Evolutionary conservation across 1,140 invertebrate species (phyloP).

Genomic region (Sitophilus oryzae): DNA sequence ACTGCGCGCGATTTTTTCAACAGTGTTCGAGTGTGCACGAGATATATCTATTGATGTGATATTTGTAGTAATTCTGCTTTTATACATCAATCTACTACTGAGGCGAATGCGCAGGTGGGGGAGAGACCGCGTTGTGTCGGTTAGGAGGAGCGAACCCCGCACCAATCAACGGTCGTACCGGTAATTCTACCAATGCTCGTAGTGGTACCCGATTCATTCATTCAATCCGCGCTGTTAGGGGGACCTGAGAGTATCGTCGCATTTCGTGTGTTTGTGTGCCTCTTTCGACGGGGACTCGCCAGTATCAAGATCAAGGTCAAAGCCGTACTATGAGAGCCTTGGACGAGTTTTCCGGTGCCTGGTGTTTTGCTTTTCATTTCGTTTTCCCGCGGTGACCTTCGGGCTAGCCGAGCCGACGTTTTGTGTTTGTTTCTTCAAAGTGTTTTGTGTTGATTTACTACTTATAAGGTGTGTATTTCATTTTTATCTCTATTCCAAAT

Average conservation of each 20-base stretch:
- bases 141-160: constrained; percentile 32
- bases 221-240: constrained; percentile 15
- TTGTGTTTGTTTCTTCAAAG: no score
- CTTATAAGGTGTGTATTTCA: no score
- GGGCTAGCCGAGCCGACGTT: no score
- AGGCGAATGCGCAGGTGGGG: constrained; percentile 30
- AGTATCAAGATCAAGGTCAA: constrained; percentile 28
- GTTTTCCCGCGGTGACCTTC: no score
- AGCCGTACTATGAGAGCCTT: constrained; percentile 12
- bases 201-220: constrained; percentile 35
- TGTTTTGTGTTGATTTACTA: no score
- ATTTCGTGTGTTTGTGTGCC: constrained; percentile 14
- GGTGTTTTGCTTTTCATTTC: no score
- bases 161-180: constrained; percentile 24
- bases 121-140: constrained; percentile 18
- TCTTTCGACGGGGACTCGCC: constrained; percentile 5
- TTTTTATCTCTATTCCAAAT: no score
- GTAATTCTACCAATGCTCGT: constrained; percentile 16
- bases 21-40: constrained; percentile 18
- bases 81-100: constrained; percentile 36
- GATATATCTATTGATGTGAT: constrained; percentile 29
- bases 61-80: constrained; percentile 34
- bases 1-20: constrained; percentile 15
- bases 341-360: constrained; percentile 8
- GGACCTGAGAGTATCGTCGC: constrained; percentile 9